A percentile compares a stretch with the other conserved stretches of the same genome.
phyloP scores from a whole-genome alignment of 2,888 invertebrate genomes.

The Epistrophella euchroma region DNA sequence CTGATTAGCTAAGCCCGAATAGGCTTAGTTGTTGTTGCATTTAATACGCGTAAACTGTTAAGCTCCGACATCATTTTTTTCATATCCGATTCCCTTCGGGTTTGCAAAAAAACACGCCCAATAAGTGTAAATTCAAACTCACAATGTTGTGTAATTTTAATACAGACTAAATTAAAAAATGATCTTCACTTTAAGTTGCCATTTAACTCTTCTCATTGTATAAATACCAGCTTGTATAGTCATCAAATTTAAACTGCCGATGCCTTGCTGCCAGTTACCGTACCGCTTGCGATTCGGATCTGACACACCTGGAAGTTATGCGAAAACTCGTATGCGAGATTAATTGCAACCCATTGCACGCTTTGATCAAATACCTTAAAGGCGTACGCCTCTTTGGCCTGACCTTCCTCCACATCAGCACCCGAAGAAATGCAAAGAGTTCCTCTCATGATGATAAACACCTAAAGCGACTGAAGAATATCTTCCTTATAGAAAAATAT shows the following conservation, averaged over 20 bases:
- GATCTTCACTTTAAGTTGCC: no score
- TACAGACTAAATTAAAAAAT: no score
- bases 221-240: neutral
- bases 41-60: no score
- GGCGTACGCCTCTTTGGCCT: slow-evolving; percentile 53
- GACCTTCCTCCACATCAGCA: slow-evolving; percentile 57
- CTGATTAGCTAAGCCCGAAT: no score
- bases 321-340: slow-evolving; percentile 43
- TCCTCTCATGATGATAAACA: slow-evolving; percentile 16
- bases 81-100: no score
- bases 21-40: no score
- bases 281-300: slow-evolving; percentile 24
- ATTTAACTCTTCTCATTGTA: neutral
- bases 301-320: slow-evolving; percentile 16
- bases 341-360: slow-evolving; percentile 52
- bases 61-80: no score
- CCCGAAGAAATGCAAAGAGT: slow-evolving; percentile 38
- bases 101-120: no score
- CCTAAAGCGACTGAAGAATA: slow-evolving; percentile 8
- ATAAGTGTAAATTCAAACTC: no score
- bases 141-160: no score
- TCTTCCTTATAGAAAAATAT: neutral
- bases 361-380: slow-evolving; percentile 68
- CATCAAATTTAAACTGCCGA: slow-evolving; percentile 32
- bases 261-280: neutral